A percentile compares a stretch with the other conserved stretches of the same genome.
phyloP scores from a whole-genome alignment of 1,140 invertebrate genomes.

The Drosophila rufa region DNA sequence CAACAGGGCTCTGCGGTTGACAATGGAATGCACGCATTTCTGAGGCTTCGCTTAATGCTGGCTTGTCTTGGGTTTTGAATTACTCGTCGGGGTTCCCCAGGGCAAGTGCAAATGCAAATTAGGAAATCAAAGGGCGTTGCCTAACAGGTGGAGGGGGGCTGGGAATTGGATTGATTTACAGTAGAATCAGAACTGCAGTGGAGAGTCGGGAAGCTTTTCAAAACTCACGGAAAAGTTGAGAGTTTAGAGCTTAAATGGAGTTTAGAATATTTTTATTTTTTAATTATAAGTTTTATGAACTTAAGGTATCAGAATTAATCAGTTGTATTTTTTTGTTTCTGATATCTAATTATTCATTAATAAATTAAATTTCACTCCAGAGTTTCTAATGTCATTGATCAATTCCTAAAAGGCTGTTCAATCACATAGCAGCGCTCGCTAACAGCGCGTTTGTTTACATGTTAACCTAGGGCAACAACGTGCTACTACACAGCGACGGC shows the following conservation, averaged over 20 bases:
- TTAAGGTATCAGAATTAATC: no score
- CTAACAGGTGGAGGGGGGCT: conserved; percentile 7
- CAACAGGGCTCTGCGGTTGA: conserved; percentile 20
- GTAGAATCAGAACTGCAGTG: not conserved
- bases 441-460: conserved; percentile 50
- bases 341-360: not conserved
- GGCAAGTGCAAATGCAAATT: conserved; percentile 1
- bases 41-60: conserved; percentile 29
- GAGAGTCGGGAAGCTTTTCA: not conserved
- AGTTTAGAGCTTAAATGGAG: no score
- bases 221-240: no score
- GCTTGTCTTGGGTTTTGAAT: conserved; percentile 15
- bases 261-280: no score
- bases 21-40: conserved; percentile 35
- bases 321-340: not conserved
- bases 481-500: not conserved
- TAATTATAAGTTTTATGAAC: no score
- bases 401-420: not conserved
- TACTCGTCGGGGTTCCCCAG: conserved; percentile 6
- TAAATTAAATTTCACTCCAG: not conserved
- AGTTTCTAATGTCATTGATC: not conserved
- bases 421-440: conserved; percentile 5
- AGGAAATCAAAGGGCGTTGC: not conserved
- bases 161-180: not conserved
- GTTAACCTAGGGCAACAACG: conserved; percentile 54